Evolutionary conservation across 1,140 invertebrate species (phyloP).

Genomic region (Euura saliciscinereae): DNA sequence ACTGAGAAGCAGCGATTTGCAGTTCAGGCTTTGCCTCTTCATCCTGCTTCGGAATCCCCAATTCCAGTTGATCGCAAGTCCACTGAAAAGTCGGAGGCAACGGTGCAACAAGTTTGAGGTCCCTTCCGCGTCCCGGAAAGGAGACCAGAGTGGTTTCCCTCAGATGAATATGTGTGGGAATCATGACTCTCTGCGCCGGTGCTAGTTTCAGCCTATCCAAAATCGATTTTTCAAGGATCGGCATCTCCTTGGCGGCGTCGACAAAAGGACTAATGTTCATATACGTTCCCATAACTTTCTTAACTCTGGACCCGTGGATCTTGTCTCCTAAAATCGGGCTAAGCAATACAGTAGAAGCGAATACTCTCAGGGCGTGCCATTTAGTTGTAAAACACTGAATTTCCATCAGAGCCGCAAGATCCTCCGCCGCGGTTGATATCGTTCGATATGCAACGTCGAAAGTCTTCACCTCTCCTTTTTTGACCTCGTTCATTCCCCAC

Average conservation of each 20-base stretch:
- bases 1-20: not conserved
- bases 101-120: constrained; percentile 47
- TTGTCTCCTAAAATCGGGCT: constrained; percentile 58
- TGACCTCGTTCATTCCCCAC: constrained; percentile 37
- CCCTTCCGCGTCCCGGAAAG: constrained; percentile 26
- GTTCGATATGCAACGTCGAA: constrained; percentile 40
- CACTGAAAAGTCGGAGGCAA: constrained; percentile 48
- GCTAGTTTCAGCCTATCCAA: constrained; percentile 28
- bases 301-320: constrained; percentile 47
- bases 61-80: constrained; percentile 44
- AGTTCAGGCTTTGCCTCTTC: not conserved
- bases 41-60: constrained; percentile 22
- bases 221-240: constrained; percentile 36
- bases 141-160: constrained; percentile 34
- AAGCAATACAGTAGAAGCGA: constrained; percentile 46
- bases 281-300: constrained; percentile 45
- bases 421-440: constrained; percentile 38
- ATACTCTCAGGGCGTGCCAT: constrained; percentile 51
- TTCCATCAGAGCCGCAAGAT: constrained; percentile 49
- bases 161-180: constrained; percentile 56
- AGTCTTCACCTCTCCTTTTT: constrained; percentile 33
- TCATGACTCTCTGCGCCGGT: constrained; percentile 34
- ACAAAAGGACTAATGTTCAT: constrained; percentile 46
- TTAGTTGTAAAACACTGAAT: constrained; percentile 39
- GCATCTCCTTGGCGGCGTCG: constrained; percentile 25